These are phyloP conservation scores for Hippolais icterina DNA, from an alignment of 2,113 vertebrate genomes.

Conservation along the genomic window DNA sequence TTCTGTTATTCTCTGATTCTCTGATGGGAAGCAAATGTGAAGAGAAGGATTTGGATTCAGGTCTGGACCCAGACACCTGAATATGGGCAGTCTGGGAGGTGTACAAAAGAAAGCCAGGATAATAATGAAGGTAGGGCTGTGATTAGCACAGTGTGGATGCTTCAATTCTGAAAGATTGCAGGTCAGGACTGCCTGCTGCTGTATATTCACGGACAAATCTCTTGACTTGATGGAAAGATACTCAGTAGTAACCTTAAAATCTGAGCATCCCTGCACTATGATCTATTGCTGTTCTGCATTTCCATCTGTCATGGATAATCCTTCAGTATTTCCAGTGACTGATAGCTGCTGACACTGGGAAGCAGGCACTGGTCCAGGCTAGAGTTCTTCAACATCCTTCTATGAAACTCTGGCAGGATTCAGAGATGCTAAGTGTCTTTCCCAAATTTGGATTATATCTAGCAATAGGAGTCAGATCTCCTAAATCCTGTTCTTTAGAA, in stretches of 20 bases:
- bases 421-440: background rate
- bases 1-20: background rate
- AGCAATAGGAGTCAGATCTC: background rate
- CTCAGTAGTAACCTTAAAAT: background rate
- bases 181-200: background rate
- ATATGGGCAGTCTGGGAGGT: background rate
- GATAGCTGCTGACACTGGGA: background rate
- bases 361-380: background rate
- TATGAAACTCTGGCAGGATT: background rate
- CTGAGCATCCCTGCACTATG: background rate
- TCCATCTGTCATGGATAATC: background rate
- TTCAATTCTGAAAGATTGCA: background rate
- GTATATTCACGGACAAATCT: background rate
- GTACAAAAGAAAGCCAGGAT: background rate
- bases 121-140: background rate
- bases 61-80: background rate
- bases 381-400: constrained; percentile 1
- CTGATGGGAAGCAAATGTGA: background rate
- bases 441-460: background rate
- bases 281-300: constrained; percentile 4
- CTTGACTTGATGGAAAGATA: background rate
- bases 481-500: background rate
- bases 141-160: background rate
- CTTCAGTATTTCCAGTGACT: background rate
- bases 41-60: background rate